Evolutionary conservation across 2,888 invertebrate genomes (phyloP), one percentile per base, ranked within the genome.

Genomic region (Ophioninae sp.): DNA sequence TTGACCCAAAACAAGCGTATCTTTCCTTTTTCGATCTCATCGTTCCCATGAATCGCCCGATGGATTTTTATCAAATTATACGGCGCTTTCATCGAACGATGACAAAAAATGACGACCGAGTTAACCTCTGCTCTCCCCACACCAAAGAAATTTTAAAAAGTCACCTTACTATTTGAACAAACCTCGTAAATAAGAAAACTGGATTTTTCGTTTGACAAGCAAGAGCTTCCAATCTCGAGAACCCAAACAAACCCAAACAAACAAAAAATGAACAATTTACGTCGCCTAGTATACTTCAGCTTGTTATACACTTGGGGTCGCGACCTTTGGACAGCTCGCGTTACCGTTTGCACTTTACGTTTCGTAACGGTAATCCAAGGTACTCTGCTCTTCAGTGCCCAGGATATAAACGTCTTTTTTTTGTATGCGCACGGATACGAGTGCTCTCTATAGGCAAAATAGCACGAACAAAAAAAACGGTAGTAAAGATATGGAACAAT

Each of bases 341-440:
- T 78, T 82, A 78, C 85, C 85, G 83, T 87, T 85, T 83, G 77
- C 79, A 82, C 85, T 87, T 88, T 83, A 87, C 86, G 85, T 83
- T 71, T 80, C 76, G 81, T 88, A 88, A 89, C 89, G 88, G 88
- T 88, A 86, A 81, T 71, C 64, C 79, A 86, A 79, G 68, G 81
- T 83, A 84, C 75, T 68, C 65, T 75, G 39, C 58, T 71, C 83
- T 73, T 84, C 56, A 13, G 30, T 2, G 17, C 6, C 37, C 17
- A 44, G 64, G 65, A 63, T 56, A 65, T 22, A 39, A 65, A 37
- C 37, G 56, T 58, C n/a, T n/a, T 73, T 73, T 72, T 41, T n/a
- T 13, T 65, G 8, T 10, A 44, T 22, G 44, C 61, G 22, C 22
- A 65, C 44, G 10, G 9, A 51, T 56, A 17, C 30, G 56, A 9